phyloP scores from a whole-genome alignment of 2,113 vertebrate genomes.

The Sebastes fasciatus region DNA sequence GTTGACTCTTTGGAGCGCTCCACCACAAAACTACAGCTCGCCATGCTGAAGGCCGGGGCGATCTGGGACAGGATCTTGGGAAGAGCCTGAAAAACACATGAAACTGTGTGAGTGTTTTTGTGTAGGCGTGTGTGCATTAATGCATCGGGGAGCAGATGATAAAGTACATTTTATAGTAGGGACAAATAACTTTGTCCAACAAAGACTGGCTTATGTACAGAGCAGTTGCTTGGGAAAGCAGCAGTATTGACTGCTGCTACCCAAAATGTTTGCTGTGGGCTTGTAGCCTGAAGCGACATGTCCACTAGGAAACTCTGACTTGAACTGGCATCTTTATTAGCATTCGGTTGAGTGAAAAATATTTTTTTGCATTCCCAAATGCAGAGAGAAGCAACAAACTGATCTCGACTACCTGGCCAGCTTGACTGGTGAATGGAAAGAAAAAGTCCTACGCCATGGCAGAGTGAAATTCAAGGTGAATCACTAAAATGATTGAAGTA shows the following conservation, averaged over 20 bases:
- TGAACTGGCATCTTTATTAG: slow-evolving; percentile 20
- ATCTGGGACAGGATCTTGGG: slow-evolving; percentile 96
- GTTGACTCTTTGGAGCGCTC: slow-evolving; percentile 98
- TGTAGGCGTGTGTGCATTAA: not conserved
- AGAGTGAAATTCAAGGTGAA: slow-evolving; percentile 19
- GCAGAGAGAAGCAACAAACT: slow-evolving; percentile 1
- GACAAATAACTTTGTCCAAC: slow-evolving; percentile 13
- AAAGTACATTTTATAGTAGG: not conserved
- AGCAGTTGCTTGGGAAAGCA: slow-evolving; percentile 13
- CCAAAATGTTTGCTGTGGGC: slow-evolving; percentile 33
- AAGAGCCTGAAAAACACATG: slow-evolving; percentile 84
- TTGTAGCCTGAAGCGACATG: slow-evolving; percentile 9
- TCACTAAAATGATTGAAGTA: not conserved
- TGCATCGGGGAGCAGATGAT: not conserved
- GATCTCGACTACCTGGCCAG: slow-evolving; percentile 1
- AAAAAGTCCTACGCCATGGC: not conserved
- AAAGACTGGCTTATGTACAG: not conserved
- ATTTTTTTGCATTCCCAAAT: slow-evolving; percentile 19
- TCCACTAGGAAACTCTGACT: slow-evolving; percentile 10
- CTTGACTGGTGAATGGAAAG: not conserved
- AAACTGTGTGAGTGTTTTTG: slow-evolving; percentile 7
- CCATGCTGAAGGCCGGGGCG: slow-evolving; percentile 96
- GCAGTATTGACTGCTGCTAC: slow-evolving; percentile 15
- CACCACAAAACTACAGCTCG: slow-evolving; percentile 98
- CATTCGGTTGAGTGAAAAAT: slow-evolving; percentile 6